Base-by-base conservation (phyloP, 2,113 vertebrate species). In the Hydrochoerus hydrochaeris region DNA sequence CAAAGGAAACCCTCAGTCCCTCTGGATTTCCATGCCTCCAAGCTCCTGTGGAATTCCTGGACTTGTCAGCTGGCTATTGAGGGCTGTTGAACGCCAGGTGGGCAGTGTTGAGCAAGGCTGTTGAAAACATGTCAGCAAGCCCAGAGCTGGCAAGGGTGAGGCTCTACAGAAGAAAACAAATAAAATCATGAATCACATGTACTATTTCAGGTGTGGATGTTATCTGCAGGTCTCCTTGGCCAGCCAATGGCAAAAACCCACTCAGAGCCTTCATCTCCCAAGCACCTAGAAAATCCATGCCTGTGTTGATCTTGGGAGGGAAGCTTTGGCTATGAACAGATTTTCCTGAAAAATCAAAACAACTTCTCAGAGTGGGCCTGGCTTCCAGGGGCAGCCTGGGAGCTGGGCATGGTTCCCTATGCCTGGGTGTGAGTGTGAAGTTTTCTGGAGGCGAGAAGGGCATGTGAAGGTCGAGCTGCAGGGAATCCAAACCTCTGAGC, bases 291-390 rank as follows among this genome's bases (percentile, higher is more conserved):
- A 96, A 96, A 92, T 58, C 78, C 24, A 69, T 41, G 57, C 95
- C 75, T n/a, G 2, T 97, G 95, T 94, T 98, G 85, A 95, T 97
- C 90, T 97, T 96, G 94, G 97, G 88, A 93, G 78, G 24, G 58
- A 95, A 86, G 38, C 30, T 63, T 97, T 97, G 97, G 96, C 97
- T 96, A 92, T 77, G 89, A 96, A 41, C 14, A 57, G 41, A 46
- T 93, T 96, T 97, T 96, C 95, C 95, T 96, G 71, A 95, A 98
- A 97, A 97, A 97, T 94, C 95, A 95, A 97, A 98, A 96, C 96
- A 98, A 62, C 41, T 95, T 75, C 28, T 84, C 73, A 1, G 22
- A 95, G 94, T 92, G 78, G 96, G 88, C 85, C 90, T 22, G 3
- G 85, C 54, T 88, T 97, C 65, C 82, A 91, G 89, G 88, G 94